A percentile compares a stretch with the other conserved stretches of the same genome.
Conservation (phyloP, 2,797 vertebrate species). For the Pelodytes ibericus region DNA sequence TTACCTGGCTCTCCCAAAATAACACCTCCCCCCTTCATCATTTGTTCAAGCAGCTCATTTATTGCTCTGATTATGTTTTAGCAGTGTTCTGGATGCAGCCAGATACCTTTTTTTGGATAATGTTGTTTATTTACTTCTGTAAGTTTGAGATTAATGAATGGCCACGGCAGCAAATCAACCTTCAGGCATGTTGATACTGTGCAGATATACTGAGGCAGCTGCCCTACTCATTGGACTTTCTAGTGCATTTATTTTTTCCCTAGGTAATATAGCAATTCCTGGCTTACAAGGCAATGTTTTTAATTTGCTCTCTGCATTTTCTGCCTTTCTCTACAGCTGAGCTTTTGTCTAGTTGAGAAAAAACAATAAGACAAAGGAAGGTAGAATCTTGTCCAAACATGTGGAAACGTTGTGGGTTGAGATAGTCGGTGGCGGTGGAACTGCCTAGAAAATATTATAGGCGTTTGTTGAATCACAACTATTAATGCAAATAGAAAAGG, state of each 20-base stretch:
- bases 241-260: neutral
- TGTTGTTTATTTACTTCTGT: conserved; percentile 18
- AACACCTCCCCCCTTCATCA: neutral
- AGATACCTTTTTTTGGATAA: conserved; percentile 1
- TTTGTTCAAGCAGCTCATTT: neutral
- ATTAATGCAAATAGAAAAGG: too few relatives aligned
- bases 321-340: neutral
- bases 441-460: too few relatives aligned
- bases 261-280: neutral
- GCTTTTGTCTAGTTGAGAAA: neutral
- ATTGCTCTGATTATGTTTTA: neutral
- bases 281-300: neutral
- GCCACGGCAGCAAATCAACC: neutral
- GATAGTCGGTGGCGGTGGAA: too few relatives aligned
- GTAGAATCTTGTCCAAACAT: neutral
- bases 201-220: neutral
- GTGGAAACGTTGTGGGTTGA: too few relatives aligned
- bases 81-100: neutral
- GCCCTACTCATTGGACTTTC: neutral
- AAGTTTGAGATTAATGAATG: neutral
- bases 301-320: neutral
- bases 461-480: too few relatives aligned
- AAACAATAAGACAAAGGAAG: neutral
- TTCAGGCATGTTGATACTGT: neutral
- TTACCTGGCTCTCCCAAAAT: neutral